These are phyloP conservation scores for Zaprionus davidi DNA, from an alignment of 1,140 invertebrate genomes.

Conservation along the genomic window DNA sequence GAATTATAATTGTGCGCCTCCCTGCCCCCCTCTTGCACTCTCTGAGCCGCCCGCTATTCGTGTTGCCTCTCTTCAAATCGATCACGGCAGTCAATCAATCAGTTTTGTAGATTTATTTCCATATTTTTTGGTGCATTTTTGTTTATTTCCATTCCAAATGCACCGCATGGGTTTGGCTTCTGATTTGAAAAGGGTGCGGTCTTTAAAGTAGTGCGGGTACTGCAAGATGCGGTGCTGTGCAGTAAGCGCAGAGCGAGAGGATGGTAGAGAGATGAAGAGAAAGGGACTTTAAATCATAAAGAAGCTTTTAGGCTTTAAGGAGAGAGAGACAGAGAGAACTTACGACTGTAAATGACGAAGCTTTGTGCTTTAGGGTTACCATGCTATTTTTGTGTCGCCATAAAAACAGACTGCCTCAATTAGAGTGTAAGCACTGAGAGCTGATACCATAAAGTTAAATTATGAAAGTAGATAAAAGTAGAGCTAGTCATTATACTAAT, in stretches of 20 bases:
- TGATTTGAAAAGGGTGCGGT: slow-evolving; percentile 53
- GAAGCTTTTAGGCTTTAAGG: neutral
- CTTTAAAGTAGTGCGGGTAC: neutral
- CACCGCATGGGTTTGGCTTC: slow-evolving; percentile 17
- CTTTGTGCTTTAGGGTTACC: neutral
- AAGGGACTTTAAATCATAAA: neutral
- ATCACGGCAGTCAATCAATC: slow-evolving; percentile 76
- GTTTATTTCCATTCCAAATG: slow-evolving; percentile 23
- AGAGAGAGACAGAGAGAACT: neutral
- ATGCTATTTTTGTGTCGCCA: neutral
- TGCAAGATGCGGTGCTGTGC: slow-evolving; percentile 1
- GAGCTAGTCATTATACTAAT: slow-evolving; percentile 19
- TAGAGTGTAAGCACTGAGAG: neutral
- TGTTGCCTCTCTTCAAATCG: slow-evolving; percentile 35
- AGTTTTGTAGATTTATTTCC: slow-evolving; percentile 52
- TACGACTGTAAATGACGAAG: no score
- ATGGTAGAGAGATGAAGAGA: neutral
- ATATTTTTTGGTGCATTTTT: slow-evolving; percentile 53
- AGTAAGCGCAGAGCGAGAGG: neutral
- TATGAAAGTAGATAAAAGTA: neutral
- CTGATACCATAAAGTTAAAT: slow-evolving; percentile 1
- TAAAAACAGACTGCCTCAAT: neutral
- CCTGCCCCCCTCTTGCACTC: neutral
- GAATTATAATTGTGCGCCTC: slow-evolving; percentile 73
- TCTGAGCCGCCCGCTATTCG: neutral